phyloP scores from a whole-genome alignment of 2,797 vertebrate species.

The Tiaroga cobitis region DNA sequence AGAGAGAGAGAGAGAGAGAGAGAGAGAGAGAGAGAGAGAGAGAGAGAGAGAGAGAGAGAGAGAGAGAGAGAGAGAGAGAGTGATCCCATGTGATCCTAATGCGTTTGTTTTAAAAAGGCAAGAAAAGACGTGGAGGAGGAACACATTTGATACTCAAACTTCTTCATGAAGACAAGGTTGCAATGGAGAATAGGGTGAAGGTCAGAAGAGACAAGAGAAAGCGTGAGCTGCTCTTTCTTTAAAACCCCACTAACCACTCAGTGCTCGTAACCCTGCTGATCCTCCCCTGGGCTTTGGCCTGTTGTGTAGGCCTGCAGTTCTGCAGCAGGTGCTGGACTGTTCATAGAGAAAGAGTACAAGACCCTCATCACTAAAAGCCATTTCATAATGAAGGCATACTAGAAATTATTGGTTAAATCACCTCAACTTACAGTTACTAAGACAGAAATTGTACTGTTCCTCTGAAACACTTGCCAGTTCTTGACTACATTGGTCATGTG shows the following conservation, averaged over 20 bases:
- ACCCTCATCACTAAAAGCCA: background rate
- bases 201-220: background rate
- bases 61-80: constrained; percentile 1
- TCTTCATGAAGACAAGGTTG: background rate
- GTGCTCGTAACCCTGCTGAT: constrained; percentile 33
- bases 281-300: constrained; percentile 36
- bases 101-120: constrained; percentile 18
- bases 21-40: no score
- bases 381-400: background rate
- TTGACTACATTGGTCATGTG: background rate
- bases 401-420: background rate
- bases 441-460: background rate
- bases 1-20: constrained; percentile 26
- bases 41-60: background rate
- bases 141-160: background rate
- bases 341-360: background rate
- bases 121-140: background rate
- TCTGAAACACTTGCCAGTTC: background rate
- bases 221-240: background rate
- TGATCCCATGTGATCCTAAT: background rate
- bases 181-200: background rate
- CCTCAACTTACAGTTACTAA: background rate
- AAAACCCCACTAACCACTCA: background rate
- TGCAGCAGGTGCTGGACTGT: constrained; percentile 17
- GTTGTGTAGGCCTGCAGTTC: constrained; percentile 33